These are phyloP conservation scores for Mobula hypostoma DNA, from an alignment of 2,113 vertebrate genomes.

Conservation along the genomic window DNA sequence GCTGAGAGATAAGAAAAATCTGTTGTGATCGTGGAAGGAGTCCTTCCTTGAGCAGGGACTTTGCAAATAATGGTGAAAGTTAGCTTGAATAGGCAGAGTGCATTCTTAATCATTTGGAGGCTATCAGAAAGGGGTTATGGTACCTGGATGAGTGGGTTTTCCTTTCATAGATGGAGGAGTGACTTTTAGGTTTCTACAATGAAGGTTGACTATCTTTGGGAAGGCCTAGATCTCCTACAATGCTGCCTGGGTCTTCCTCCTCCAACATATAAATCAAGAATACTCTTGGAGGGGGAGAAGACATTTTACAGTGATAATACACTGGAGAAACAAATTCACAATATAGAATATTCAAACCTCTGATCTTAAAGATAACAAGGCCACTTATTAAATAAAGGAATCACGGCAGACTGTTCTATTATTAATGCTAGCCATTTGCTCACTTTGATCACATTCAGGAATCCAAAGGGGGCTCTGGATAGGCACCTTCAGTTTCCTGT, in stretches of 20 bases:
- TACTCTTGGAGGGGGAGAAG: neutral
- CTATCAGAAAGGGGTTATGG: neutral
- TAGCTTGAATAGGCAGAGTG: neutral
- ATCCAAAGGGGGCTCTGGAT: neutral
- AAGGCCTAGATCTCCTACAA: neutral
- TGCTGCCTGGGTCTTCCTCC: too few species aligned
- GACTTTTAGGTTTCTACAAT: neutral
- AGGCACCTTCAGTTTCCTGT: neutral
- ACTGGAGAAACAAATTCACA: neutral
- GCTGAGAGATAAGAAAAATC: neutral
- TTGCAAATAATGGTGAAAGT: neutral
- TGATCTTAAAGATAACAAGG: conserved; percentile 3
- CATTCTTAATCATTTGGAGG: neutral
- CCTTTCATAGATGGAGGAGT: neutral
- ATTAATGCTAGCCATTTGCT: neutral
- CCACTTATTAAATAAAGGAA: conserved; percentile 8
- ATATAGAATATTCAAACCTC: neutral
- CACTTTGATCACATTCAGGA: conserved; percentile 30
- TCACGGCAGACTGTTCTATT: neutral
- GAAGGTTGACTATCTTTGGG: neutral
- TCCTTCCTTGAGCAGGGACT: too few species aligned
- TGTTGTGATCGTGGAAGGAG: neutral
- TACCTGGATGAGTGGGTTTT: neutral
- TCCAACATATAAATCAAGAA: neutral
- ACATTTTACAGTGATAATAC: neutral